A percentile compares a stretch with the other conserved stretches of the same genome.
Evolutionary conservation across 2,797 vertebrate species (phyloP).

Genomic region (Dallia pectoralis): DNA sequence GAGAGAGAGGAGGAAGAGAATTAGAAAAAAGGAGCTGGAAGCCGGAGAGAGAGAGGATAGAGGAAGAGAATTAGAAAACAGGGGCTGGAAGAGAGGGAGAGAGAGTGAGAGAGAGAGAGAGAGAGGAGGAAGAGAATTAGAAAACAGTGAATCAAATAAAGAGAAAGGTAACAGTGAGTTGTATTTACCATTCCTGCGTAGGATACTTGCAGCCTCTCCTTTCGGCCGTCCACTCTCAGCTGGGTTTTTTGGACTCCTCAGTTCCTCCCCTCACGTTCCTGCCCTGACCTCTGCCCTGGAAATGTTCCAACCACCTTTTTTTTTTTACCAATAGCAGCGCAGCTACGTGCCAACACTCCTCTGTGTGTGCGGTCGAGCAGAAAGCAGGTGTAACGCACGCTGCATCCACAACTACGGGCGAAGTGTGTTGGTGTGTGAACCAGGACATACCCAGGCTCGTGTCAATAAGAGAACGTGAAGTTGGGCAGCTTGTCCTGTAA

Average conservation of each 20-base stretch:
- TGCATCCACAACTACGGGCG: background rate
- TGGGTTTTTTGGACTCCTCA: background rate
- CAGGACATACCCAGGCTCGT: background rate
- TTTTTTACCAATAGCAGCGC: background rate
- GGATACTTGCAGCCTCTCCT: too few species aligned
- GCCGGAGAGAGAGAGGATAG: background rate
- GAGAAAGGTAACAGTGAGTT: background rate
- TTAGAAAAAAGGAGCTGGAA: background rate
- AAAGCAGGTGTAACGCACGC: background rate
- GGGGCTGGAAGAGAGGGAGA: background rate
- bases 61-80: background rate
- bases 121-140: too few species aligned
- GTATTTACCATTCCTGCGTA: background rate
- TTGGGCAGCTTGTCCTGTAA: background rate
- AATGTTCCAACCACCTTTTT: background rate
- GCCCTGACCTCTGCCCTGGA: conserved; percentile 1
- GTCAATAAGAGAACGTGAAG: too few species aligned
- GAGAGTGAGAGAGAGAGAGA: background rate
- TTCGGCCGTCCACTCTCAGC: background rate
- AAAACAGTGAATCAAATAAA: background rate
- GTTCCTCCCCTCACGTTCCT: background rate
- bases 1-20: background rate
- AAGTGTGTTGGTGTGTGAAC: background rate
- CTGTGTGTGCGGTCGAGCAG: background rate
- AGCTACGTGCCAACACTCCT: background rate